Conservation (phyloP, 2,888 invertebrate genomes). For the Drosophila buzzatii region DNA sequence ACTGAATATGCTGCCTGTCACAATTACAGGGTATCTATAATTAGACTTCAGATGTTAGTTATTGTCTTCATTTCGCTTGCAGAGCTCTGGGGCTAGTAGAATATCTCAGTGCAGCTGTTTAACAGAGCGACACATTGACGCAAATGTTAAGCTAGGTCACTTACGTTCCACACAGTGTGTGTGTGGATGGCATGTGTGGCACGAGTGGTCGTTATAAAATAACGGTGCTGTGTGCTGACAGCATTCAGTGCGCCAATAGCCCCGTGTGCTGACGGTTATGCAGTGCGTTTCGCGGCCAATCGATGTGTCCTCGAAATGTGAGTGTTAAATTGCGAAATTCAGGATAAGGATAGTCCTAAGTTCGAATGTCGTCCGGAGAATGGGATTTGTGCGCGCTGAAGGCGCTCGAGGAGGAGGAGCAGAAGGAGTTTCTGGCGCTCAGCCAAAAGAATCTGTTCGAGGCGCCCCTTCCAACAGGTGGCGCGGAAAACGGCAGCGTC, state of each 20-base stretch:
- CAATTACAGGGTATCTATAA: background rate
- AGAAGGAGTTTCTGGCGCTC: conserved; percentile 83
- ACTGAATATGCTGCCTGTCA: background rate
- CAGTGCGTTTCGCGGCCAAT: conserved; percentile 11
- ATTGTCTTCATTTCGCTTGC: background rate
- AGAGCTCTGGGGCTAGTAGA: background rate
- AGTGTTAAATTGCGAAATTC: conserved; percentile 40
- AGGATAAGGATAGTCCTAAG: conserved; percentile 24
- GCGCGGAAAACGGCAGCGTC: conserved; percentile 23
- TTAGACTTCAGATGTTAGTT: background rate
- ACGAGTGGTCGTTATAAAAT: conserved; percentile 65
- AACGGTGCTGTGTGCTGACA: conserved; percentile 46
- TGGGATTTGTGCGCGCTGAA: conserved; percentile 85
- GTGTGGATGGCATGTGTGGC: conserved; percentile 32
- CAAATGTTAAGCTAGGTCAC: conserved; percentile 75
- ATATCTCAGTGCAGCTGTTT: conserved; percentile 25
- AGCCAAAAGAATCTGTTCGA: conserved; percentile 83
- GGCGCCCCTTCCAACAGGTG: conserved; percentile 63
- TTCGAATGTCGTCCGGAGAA: conserved; percentile 84
- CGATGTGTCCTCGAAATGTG: conserved; percentile 27
- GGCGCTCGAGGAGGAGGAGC: conserved; percentile 85
- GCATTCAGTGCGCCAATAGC: conserved; percentile 71
- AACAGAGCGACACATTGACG: conserved; percentile 56
- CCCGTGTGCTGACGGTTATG: conserved; percentile 63
- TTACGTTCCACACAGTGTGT: conserved; percentile 68